Evolutionary conservation across 2,888 invertebrate species (phyloP).

Genomic region (Agapostemon virescens): DNA sequence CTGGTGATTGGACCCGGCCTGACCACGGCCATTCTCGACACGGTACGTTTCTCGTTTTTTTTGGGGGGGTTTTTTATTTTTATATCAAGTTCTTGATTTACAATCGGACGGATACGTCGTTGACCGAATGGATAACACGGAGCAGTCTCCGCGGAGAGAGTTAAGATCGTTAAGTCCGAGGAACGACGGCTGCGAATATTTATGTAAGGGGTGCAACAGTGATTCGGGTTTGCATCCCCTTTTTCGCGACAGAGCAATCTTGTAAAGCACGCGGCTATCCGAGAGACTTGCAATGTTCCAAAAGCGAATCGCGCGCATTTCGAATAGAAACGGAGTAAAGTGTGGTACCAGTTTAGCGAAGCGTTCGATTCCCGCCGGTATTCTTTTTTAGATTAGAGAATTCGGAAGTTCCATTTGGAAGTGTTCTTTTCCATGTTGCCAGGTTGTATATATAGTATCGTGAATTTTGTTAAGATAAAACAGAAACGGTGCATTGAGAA

Average conservation of each 20-base stretch:
- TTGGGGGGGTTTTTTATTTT: no score
- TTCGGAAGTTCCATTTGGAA: neutral
- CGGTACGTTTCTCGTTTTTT: constrained; percentile 78
- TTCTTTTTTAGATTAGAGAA: neutral
- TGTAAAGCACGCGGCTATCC: neutral
- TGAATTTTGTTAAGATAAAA: neutral
- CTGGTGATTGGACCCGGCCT: constrained; percentile 80
- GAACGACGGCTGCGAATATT: neutral
- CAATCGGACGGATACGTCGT: neutral
- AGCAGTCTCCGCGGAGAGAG: neutral
- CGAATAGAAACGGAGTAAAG: neutral
- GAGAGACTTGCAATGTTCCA: neutral
- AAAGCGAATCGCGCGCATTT: neutral
- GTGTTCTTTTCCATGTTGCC: neutral
- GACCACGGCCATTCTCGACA: constrained; percentile 81
- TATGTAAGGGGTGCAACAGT: neutral
- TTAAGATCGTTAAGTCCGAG: neutral
- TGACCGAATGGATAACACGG: neutral
- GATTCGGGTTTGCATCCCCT: neutral
- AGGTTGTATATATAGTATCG: neutral
- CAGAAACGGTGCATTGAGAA: neutral
- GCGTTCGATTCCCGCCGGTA: constrained; percentile 24
- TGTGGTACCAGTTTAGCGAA: neutral
- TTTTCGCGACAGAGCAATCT: neutral
- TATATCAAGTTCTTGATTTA: neutral